Evolutionary conservation across 2,797 vertebrate species (phyloP).

Genomic region (Zalophus californianus): DNA sequence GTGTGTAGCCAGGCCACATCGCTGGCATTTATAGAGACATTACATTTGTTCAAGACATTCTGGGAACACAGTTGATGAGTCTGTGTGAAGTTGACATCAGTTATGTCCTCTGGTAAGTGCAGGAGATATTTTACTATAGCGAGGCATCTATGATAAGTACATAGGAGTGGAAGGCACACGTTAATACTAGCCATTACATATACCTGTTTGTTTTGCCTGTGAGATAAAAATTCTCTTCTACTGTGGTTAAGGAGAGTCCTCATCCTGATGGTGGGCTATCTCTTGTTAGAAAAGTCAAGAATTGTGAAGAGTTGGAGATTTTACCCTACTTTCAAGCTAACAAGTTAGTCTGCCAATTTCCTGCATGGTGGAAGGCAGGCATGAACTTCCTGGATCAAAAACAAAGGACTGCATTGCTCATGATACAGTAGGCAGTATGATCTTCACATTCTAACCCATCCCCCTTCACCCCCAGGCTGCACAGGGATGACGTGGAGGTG

Average conservation of each 20-base stretch:
- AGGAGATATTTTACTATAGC: slow-evolving; percentile 48
- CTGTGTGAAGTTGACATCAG: slow-evolving; percentile 64
- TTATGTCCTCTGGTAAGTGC: slow-evolving; percentile 52
- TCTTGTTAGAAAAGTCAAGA: not conserved
- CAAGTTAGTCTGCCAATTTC: not conserved
- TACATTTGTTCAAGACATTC: slow-evolving; percentile 68
- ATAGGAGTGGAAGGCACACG: not conserved
- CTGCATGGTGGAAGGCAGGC: not conserved
- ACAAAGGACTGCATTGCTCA: not conserved
- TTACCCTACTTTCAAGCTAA: not conserved
- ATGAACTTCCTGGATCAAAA: not conserved
- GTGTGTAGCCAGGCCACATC: slow-evolving; percentile 17
- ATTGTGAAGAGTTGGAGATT: not conserved
- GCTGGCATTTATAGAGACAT: slow-evolving; percentile 13
- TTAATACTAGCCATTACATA: not conserved
- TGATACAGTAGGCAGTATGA: not conserved
- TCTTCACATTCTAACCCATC: not conserved
- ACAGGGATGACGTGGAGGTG: not conserved
- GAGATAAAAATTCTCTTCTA: slow-evolving; percentile 37
- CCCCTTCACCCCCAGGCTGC: not conserved
- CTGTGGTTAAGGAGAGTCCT: not conserved
- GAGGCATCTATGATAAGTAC: not conserved
- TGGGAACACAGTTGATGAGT: slow-evolving; percentile 57
- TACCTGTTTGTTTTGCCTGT: slow-evolving; percentile 6
- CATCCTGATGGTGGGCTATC: not conserved